Base-by-base conservation (phyloP, 1,140 invertebrate genomes). In the Anoplolepis gracilipes region DNA sequence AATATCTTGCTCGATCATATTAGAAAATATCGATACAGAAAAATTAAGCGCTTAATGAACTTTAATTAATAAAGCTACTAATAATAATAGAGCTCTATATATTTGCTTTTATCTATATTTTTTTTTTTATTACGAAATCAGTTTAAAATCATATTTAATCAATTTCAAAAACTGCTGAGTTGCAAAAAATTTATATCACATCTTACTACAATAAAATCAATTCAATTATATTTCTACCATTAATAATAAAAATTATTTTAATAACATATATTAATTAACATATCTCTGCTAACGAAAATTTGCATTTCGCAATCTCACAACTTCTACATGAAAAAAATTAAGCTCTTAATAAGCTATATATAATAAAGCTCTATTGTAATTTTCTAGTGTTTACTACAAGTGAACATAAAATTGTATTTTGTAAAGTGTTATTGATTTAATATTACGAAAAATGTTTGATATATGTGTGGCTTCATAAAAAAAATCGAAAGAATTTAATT, bases 401-500 rank as follows among this genome's bases (percentile, higher is more conserved):
- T 72, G 7, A 73, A 59, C 22, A 30, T 6, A 39, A 10, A 72
- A 72, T 53, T 33, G 10, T 53, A 30, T 73, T 25, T 75, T 73
- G 8, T 59, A 5, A 39, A 59, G 16, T 10, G 39, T 16, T 59
- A 13, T 25, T n/a, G 36, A 76, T 42, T 42, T 61, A 39, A n/a
- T n/a, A n/a, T n/a, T n/a, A n/a, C 22, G 4, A 36, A 28, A 13
- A 76, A 42, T 6, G 8, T 62, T 16, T 30, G 39, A 39, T 39
- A 39, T 16, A 13, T n/a, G 53, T 62, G 61, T 59, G 6, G 16
- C n/a, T 16, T 36, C 16, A 33, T 22, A 42, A 39, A 39, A 76
- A 28, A 42, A n/a, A 76, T n/a, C n/a, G n/a, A 76, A 76, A 55
- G 2, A 76, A 76, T 76, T 55, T 16, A 59, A 28, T 76, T 36